Percentiles rank a stretch among this genome's conserved stretches.
phyloP scores from a whole-genome alignment of 2,113 vertebrate genomes.

The Oncorhynchus masou region DNA sequence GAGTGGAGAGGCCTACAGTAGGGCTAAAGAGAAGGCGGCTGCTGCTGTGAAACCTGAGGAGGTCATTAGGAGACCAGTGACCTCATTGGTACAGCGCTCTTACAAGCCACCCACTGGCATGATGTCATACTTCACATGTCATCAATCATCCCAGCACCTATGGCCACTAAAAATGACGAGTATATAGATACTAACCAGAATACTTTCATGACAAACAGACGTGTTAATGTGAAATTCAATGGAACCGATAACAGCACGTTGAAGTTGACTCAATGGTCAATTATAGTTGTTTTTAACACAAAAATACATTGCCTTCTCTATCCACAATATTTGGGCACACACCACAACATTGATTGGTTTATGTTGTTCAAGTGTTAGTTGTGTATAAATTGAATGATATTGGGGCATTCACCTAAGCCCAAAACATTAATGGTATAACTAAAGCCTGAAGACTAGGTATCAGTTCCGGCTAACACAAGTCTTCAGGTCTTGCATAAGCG shows the following conservation, averaged over 20 bases:
- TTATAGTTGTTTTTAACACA: too few species aligned
- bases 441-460: too few species aligned
- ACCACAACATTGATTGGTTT: too few species aligned
- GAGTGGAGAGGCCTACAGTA: background rate
- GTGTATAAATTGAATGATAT: too few species aligned
- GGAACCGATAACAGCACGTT: too few species aligned
- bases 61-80: conserved; percentile 51
- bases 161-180: conserved; percentile 47
- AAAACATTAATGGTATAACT: too few species aligned
- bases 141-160: conserved; percentile 37
- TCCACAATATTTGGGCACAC: too few species aligned
- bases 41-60: conserved; percentile 41
- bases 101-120: conserved; percentile 52
- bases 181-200: conserved; percentile 26
- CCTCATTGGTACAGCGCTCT: conserved; percentile 61
- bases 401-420: too few species aligned
- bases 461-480: too few species aligned
- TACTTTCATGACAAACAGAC: conserved; percentile 36
- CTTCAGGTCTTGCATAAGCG: background rate
- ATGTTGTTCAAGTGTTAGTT: too few species aligned
- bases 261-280: too few species aligned
- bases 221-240: conserved; percentile 31
- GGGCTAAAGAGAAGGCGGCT: background rate
- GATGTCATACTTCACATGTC: conserved; percentile 49
- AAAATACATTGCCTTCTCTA: too few species aligned